Base-by-base conservation (phyloP, 2,797 vertebrate species). In the Tachyglossus aculeatus region DNA sequence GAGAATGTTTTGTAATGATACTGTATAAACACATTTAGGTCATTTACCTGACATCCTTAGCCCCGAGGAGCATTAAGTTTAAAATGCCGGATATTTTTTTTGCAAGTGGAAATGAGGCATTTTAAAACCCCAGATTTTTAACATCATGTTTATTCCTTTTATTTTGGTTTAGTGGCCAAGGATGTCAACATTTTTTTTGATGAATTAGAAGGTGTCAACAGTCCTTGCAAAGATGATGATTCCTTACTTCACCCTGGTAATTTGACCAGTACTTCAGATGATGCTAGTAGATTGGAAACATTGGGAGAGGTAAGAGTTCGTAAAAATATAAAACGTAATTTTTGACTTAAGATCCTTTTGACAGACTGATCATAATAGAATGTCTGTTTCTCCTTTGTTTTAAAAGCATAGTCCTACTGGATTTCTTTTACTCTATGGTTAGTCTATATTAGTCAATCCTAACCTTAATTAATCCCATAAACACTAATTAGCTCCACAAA, bases 111-210 rank as follows among this genome's bases (percentile, higher is more conserved):
- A 33, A 1, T 13, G 3, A 31, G 37, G 13, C 21, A 11, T 32
- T 67, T 67, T 12, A 36, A 52, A 50, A 37, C 32, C 43, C 29
- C 16, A 48, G 14, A 19, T 68, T 16, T 37, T 73, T 38, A 56
- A 37, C 18, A 19, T 7, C 43, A 53, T 47, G 64, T 44, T 1
- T 77, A 10, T 78, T 71, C 37, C 67, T 47, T 83, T 84, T 88
- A 21, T 60, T 63, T 82, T 87, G 57, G n/a, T 77, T 92, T 72
- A 94, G 94, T 93, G 87, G 91, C 92, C 85, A 97, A 95, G 84
- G 94, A 96, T 67, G 93, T 95, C 65, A 95, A 96, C 59, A 93
- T 96, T 89, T 91, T 95, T 82, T 93, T 96, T 70, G 93, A 96
- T 81, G 92, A 94, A 75, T 90, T 95, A 56, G 95, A 95, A 75